Evolutionary conservation across 2,797 vertebrate species (phyloP).

Genomic region (Chanos chanos): DNA sequence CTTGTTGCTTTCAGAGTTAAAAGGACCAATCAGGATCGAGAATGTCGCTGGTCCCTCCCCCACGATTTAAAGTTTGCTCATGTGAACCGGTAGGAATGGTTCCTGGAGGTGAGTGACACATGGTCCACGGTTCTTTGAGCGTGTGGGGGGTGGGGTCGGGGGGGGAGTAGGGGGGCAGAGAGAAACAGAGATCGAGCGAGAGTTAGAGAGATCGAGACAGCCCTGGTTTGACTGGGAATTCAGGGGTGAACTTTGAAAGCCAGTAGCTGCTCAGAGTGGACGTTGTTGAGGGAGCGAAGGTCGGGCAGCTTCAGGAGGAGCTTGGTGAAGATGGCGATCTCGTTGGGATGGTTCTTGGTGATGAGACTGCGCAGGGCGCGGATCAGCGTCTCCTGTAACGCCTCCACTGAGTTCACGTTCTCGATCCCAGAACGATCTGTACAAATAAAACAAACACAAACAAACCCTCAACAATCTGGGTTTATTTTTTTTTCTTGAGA

Average conservation of each 20-base stretch:
- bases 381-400: constrained; percentile 92
- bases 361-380: constrained; percentile 89
- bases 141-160: constrained; percentile 5
- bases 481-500: too few relatives aligned
- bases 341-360: constrained; percentile 90
- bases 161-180: constrained; percentile 10
- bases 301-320: constrained; percentile 94
- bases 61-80: too few relatives aligned
- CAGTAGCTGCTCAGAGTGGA: constrained; percentile 97
- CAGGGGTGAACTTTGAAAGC: constrained; percentile 92
- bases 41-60: neutral
- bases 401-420: constrained; percentile 93
- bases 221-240: constrained; percentile 11
- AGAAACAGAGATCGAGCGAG: constrained; percentile 11
- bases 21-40: too few relatives aligned
- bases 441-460: neutral
- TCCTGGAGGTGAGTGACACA: neutral
- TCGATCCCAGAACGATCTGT: constrained; percentile 92
- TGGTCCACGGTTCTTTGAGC: neutral
- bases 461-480: too few relatives aligned
- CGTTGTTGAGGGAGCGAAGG: constrained; percentile 95
- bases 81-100: too few relatives aligned
- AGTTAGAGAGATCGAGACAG: neutral
- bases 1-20: neutral
- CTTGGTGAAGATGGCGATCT: constrained; percentile 93